Conservation (phyloP, 2,888 invertebrate genomes). For the Heteromyza rotundicornis region DNA sequence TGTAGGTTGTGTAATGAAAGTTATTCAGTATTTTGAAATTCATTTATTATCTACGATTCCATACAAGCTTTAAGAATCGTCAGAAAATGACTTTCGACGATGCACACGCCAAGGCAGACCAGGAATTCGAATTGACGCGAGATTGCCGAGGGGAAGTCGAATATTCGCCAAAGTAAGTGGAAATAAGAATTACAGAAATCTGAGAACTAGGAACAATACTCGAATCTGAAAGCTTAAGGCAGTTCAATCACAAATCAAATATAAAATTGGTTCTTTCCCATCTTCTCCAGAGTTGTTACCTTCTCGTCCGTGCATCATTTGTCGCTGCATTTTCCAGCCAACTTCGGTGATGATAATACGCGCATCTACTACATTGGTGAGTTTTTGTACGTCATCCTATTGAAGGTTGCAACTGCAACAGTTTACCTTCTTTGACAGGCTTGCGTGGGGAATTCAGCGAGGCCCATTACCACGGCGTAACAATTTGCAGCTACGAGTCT, state of each 20-base stretch:
- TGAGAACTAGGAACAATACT: no score
- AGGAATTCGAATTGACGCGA: slow-evolving; percentile 84
- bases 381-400: not conserved
- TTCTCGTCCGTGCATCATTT: slow-evolving; percentile 91
- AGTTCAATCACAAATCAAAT: not conserved
- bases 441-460: slow-evolving; percentile 90
- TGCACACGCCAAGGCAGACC: slow-evolving; percentile 75
- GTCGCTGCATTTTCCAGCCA: slow-evolving; percentile 87
- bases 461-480: slow-evolving; percentile 85
- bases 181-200: no score
- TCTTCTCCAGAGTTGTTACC: slow-evolving; percentile 76
- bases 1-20: slow-evolving; percentile 68
- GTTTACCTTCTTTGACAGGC: slow-evolving; percentile 40
- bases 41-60: not conserved
- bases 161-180: slow-evolving; percentile 83
- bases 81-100: slow-evolving; percentile 96
- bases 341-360: slow-evolving; percentile 85
- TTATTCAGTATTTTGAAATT: not conserved
- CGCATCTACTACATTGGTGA: slow-evolving; percentile 87
- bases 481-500: slow-evolving; percentile 89
- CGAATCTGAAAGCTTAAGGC: no score
- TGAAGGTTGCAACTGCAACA: not conserved
- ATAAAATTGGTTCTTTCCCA: not conserved
- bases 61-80: slow-evolving; percentile 85
- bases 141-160: slow-evolving; percentile 83